Evolutionary conservation across 2,888 invertebrate genomes (phyloP).

Genomic region (Phyllotreta cruciferae): DNA sequence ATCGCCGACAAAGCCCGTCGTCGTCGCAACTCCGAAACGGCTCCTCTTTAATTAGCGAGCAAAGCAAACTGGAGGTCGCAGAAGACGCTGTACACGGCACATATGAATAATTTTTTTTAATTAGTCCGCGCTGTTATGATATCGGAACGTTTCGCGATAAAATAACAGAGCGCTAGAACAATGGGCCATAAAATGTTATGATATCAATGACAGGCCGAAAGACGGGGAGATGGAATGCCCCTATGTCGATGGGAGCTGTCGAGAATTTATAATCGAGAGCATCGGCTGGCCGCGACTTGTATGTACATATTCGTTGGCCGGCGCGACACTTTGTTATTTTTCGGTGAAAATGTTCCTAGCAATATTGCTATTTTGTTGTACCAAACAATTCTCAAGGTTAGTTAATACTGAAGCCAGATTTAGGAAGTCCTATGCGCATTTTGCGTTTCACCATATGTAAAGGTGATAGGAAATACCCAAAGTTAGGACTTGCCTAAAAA

Average conservation of each 20-base stretch:
- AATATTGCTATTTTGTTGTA: too few relatives aligned
- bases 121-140: conserved; percentile 51
- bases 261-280: conserved; percentile 54
- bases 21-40: conserved; percentile 40
- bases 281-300: conserved; percentile 17
- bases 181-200: conserved; percentile 58
- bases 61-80: conserved; percentile 32
- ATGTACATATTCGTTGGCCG: not conserved
- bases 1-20: conserved; percentile 17
- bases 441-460: too few relatives aligned
- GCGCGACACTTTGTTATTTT: too few relatives aligned
- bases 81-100: conserved; percentile 31
- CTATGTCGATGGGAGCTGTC: conserved; percentile 47
- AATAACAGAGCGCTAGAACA: conserved; percentile 52
- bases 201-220: conserved; percentile 54
- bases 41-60: conserved; percentile 41
- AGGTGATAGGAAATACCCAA: too few relatives aligned
- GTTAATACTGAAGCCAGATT: too few relatives aligned
- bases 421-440: too few relatives aligned
- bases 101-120: conserved; percentile 46
- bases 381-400: too few relatives aligned
- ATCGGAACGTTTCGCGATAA: conserved; percentile 49
- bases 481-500: too few relatives aligned
- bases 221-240: conserved; percentile 52
- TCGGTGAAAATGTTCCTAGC: too few relatives aligned